phyloP scores from a whole-genome alignment of 2,797 vertebrate genomes.

The Sciaenops ocellatus region DNA sequence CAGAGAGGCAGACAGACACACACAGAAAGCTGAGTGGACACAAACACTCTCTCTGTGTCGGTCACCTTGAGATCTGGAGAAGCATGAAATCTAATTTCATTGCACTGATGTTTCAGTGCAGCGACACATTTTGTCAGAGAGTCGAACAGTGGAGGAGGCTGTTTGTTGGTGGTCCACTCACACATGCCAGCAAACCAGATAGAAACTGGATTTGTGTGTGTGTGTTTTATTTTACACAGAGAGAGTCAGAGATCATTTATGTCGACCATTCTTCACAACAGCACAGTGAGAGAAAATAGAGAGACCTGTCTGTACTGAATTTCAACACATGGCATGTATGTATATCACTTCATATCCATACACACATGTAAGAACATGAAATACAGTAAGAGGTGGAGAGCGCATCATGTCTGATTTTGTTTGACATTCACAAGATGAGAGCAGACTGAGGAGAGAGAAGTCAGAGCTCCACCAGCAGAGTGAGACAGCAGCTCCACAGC shows the following conservation, averaged over 20 bases:
- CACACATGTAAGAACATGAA: background rate
- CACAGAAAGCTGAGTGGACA: background rate
- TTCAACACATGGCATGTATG: background rate
- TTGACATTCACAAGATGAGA: background rate
- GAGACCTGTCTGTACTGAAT: accelerated
- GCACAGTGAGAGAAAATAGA: background rate
- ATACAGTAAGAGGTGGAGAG: background rate
- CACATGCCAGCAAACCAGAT: constrained; percentile 30
- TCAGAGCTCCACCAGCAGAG: background rate
- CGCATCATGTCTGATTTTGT: background rate
- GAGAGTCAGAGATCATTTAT: constrained; percentile 20
- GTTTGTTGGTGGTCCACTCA: constrained; percentile 11
- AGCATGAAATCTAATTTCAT: constrained; percentile 42
- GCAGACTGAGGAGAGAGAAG: background rate
- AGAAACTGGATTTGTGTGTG: constrained; percentile 43
- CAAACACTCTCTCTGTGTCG: background rate
- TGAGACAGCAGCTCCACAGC: background rate
- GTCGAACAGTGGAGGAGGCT: constrained; percentile 20
- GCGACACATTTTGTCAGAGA: constrained; percentile 24
- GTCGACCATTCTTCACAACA: background rate
- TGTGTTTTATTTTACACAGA: constrained; percentile 11
- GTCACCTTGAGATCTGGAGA: constrained; percentile 38
- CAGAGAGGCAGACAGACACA: background rate
- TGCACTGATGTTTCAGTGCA: constrained; percentile 21
- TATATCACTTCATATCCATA: background rate